A percentile compares a stretch with the other conserved stretches of the same genome.
These are phyloP conservation scores for Pteropus alecto DNA, from an alignment of 2,113 vertebrate genomes.

Conservation along the genomic window DNA sequence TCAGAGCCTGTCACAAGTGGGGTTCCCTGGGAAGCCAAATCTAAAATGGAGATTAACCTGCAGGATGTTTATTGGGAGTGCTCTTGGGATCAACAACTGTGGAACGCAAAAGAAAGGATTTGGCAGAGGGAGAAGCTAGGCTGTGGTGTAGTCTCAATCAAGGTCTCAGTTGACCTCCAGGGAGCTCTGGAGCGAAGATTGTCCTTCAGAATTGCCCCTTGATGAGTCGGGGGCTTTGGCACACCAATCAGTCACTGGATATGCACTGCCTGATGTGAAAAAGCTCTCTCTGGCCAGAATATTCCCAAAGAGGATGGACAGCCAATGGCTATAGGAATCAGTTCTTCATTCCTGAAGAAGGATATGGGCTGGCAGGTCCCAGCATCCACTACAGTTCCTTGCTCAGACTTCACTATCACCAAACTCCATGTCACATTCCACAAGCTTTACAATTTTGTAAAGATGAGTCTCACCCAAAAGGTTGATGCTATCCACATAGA, in stretches of 20 bases:
- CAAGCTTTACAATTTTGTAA: not conserved
- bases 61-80: too few relatives aligned
- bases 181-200: not conserved
- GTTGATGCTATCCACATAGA: not conserved
- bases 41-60: not conserved
- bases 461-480: not conserved
- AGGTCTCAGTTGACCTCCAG: not conserved
- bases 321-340: not conserved
- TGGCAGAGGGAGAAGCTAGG: not conserved
- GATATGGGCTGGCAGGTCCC: not conserved
- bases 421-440: not conserved
- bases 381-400: not conserved
- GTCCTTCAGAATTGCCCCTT: not conserved
- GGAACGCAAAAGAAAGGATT: not conserved
- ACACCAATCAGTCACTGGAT: not conserved
- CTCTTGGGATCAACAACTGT: not conserved
- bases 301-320: not conserved
- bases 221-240: not conserved
- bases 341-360: not conserved
- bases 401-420: not conserved
- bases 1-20: not conserved
- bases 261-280: not conserved
- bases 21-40: not conserved
- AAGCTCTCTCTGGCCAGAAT: not conserved
- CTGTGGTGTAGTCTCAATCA: not conserved